Evolutionary conservation across 2,797 vertebrate species (phyloP).

Genomic region (Bovichtus variegatus): DNA sequence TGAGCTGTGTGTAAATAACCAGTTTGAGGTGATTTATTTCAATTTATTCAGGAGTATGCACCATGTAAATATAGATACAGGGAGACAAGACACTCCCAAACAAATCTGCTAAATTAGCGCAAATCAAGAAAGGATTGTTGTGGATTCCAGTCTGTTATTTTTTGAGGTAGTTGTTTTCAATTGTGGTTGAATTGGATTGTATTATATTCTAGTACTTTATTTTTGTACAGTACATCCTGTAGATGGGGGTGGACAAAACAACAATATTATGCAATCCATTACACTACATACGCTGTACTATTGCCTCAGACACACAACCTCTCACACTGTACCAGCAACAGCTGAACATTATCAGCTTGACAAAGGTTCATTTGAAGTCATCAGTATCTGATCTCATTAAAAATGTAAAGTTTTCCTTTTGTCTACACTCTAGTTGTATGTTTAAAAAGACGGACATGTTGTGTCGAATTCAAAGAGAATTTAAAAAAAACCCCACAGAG

Average conservation of each 20-base stretch:
- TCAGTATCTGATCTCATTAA: neutral
- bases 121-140: neutral
- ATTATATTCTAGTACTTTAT: conserved; percentile 43
- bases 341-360: neutral
- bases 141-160: conserved; percentile 7
- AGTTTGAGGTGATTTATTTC: neutral
- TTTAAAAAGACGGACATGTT: conserved; percentile 3
- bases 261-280: conserved; percentile 72
- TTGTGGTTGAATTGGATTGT: conserved; percentile 18
- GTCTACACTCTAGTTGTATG: neutral
- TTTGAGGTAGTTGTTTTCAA: conserved; percentile 15
- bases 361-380: neutral
- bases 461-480: neutral
- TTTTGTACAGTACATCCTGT: conserved; percentile 52
- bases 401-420: neutral
- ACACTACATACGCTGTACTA: conserved; percentile 35
- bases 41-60: neutral
- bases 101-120: neutral
- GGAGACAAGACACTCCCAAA: neutral
- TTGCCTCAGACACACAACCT: conserved; percentile 32
- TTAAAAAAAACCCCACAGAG: neutral
- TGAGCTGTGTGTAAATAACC: neutral
- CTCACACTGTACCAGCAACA: conserved; percentile 17
- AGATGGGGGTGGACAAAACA: conserved; percentile 72
- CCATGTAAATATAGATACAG: neutral